These are phyloP conservation scores for Drosophila hawaiiensis DNA, from an alignment of 2,888 invertebrate genomes.

Conservation along the genomic window DNA sequence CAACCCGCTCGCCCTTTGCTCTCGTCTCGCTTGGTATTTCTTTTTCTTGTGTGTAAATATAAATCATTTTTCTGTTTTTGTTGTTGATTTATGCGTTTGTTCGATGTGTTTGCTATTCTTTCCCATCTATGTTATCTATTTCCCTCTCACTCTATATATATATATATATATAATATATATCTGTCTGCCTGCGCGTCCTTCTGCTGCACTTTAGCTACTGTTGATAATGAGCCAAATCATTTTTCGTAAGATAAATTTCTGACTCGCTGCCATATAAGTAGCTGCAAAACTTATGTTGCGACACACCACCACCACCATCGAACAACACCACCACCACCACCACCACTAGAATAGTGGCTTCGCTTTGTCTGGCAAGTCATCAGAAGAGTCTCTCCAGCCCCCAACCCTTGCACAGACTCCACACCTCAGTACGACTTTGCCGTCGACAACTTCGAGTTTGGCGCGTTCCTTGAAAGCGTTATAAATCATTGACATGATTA, in stretches of 20 bases:
- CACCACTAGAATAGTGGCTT: conserved; percentile 20
- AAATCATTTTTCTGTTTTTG: conserved; percentile 83
- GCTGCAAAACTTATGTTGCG: conserved; percentile 74
- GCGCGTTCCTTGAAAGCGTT: conserved; percentile 80
- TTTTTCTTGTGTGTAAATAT: conserved; percentile 51
- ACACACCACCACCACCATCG: conserved; percentile 46
- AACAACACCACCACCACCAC: not conserved
- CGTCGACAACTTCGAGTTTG: conserved; percentile 78
- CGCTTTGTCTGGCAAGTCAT: conserved; percentile 76
- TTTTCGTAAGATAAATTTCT: conserved; percentile 78
- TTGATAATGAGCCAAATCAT: conserved; percentile 82
- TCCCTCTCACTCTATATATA: conserved; percentile 7
- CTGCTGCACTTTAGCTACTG: conserved; percentile 75
- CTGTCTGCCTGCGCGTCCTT: conserved; percentile 7
- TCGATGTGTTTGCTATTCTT: conserved; percentile 67
- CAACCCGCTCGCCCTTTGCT: not conserved
- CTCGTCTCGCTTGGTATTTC: not conserved
- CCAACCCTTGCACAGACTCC: conserved; percentile 12
- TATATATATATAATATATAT: conserved; percentile 1
- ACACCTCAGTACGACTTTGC: conserved; percentile 58
- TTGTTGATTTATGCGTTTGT: conserved; percentile 84
- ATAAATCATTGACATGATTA: conserved; percentile 83
- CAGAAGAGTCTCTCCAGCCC: conserved; percentile 21
- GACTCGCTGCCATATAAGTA: conserved; percentile 70
- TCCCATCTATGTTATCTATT: conserved; percentile 7